Conservation (phyloP, 2,113 vertebrate genomes). For the Dipodomys spectabilis region DNA sequence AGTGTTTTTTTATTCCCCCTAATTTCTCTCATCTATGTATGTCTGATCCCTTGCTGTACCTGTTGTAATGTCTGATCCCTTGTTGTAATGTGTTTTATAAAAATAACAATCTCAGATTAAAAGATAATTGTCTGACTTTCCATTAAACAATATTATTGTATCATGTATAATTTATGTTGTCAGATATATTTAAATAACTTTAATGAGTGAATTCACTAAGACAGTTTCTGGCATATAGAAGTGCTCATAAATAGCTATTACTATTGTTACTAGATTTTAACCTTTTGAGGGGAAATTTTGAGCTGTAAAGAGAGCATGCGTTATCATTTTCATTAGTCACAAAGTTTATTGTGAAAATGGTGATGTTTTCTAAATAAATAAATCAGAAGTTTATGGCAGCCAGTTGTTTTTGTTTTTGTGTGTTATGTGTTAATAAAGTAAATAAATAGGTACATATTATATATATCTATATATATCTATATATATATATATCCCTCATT, state of each 20-base stretch:
- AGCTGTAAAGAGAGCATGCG: conserved; percentile 73
- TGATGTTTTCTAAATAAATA: conserved; percentile 77
- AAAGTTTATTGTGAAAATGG: conserved; percentile 62
- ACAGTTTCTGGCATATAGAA: conserved; percentile 25
- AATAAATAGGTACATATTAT: neutral
- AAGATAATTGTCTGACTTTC: conserved; percentile 39
- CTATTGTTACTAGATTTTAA: conserved; percentile 50
- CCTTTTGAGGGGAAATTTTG: conserved; percentile 43
- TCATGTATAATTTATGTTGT: conserved; percentile 33
- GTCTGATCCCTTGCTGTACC: conserved; percentile 44
- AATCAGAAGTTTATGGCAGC: conserved; percentile 71
- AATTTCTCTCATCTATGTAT: conserved; percentile 19
- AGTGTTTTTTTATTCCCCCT: conserved; percentile 69
- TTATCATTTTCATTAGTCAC: conserved; percentile 59
- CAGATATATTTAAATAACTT: conserved; percentile 59
- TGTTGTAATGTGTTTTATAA: conserved; percentile 55
- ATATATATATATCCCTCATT: neutral
- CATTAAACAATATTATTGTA: conserved; percentile 60
- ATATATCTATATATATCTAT: neutral
- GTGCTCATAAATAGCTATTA: conserved; percentile 5
- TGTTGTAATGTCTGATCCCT: conserved; percentile 49
- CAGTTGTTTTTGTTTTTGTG: conserved; percentile 70
- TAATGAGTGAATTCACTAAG: conserved; percentile 16
- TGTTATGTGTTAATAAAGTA: conserved; percentile 80
- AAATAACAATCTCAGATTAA: conserved; percentile 8